Base-by-base conservation (phyloP, 2,888 invertebrate species). In the Papilio elwesi region DNA sequence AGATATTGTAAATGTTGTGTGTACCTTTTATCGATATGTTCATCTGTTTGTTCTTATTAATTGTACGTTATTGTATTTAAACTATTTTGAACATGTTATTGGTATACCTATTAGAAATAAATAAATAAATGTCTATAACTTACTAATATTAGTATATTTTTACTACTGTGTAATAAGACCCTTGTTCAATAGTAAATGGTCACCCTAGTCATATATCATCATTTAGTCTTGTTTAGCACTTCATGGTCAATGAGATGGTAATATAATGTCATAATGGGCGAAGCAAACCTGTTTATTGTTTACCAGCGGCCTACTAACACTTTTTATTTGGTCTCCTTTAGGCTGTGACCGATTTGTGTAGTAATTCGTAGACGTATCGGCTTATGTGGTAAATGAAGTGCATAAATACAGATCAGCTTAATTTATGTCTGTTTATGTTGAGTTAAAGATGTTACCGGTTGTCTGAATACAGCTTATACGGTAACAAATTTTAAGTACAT, bases 191-290 rank as follows among this genome's bases (percentile, higher is more conserved):
- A 26, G 73, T 63, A 67, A 75, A 74, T 75, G 76, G 76, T 79
- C 76, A 76, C 76, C 70, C 63, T 66, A 73, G 74, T 72, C 80
- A 78, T 78, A 81, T 81, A 83, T 83, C 83, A 80, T 81, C 83
- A 75, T 78, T 82, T 79, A 76, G 78, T 82, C 82, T 81, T 78
- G 74, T 76, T 82, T 79, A 79, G 71, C 75, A 74, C 79, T 81
- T 82, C 85, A 85, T 82, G 87, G 86, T 86, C 87, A 88, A 86
- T 88, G 83, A 87, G 83, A 88, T 87, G 85, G 79, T 86, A 84
- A 85, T 86, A 78, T 80, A 76, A 81, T 87, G 82, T 85, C 77
- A 83, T 86, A 85, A 87, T 81, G 77, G 71, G 64, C 78, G 81
- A 83, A 84, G 78, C 59, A 78, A 83, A 88, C 87, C 80, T 76